Evolutionary conservation across 1,140 invertebrate species (phyloP), one percentile per base, ranked within the genome.

Genomic region (Drosophila sucinea): DNA sequence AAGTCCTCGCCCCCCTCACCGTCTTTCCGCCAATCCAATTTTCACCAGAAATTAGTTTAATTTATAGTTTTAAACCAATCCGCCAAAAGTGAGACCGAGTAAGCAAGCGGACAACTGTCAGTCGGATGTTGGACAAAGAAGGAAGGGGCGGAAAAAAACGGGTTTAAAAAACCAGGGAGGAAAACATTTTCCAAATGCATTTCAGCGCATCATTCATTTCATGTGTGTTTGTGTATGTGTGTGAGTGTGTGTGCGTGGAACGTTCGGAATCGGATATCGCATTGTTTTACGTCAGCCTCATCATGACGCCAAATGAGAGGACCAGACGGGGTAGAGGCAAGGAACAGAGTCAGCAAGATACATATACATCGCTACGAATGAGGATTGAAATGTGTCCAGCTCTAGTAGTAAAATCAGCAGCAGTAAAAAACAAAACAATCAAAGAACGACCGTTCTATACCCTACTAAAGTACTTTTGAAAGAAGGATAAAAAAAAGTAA

Each of bases 271-370:
- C 75, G 70, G 56, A 65, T 70, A 79, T 79, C 61, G 66, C 84
- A 87, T 87, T 89, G 84, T 87, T 89, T 87, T 89, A 77, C 84
- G 84, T 89, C 70, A 80, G 73, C 74, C 78, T 83, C 83, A 83
- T 87, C 84, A 87, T 60, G 60, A 73, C 68, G 60, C 78, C 54
- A 77, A 76, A 73, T 57, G 61, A 60, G 74, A 32, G 62, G 7
- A 8, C 35, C 8, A 38, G 11, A 11, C n/a, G 8, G 29, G 51
- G 27, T 8, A 38, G 57, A 40, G 32, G 29, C 71, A 25, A 7
- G 7, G 44, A 1, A 23, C 23, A 27, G 44, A 23, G 44, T 27
- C 25, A 10, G 23, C 7, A 51, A 51, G 23, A 51, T 47, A 47
- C 40, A 62, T 51, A 51, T 41, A 62, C n/a, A n/a, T n/a, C n/a